These are phyloP conservation scores for Coregonus ussuriensis DNA, from an alignment of 2,797 vertebrate genomes.

Conservation along the genomic window DNA sequence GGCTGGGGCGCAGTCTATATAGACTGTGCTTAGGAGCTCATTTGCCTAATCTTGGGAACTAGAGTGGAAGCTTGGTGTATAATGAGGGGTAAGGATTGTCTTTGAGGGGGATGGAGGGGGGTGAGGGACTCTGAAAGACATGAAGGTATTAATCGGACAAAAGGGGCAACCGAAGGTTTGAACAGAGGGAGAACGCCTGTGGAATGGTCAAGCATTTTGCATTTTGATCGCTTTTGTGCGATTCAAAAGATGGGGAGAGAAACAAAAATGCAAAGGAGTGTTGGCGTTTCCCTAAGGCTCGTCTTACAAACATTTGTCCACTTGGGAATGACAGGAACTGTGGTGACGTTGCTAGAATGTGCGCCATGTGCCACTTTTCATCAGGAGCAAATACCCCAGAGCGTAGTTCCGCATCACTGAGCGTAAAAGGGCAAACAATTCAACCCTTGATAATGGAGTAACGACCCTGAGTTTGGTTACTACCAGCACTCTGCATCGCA, in stretches of 20 bases:
- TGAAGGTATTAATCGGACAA: slow-evolving; percentile 82
- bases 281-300: slow-evolving; percentile 57
- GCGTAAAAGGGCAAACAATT: slow-evolving; percentile 29
- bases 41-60: slow-evolving; percentile 88
- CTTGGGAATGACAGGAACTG: slow-evolving; percentile 32
- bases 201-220: slow-evolving; percentile 77
- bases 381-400: slow-evolving; percentile 33
- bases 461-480: slow-evolving; percentile 1
- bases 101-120: slow-evolving; percentile 58
- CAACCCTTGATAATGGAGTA: slow-evolving; percentile 26
- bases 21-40: slow-evolving; percentile 75
- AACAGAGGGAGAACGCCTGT: slow-evolving; percentile 68
- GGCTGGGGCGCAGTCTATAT: slow-evolving; percentile 61
- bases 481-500: slow-evolving; percentile 22
- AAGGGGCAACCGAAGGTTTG: slow-evolving; percentile 74
- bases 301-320: slow-evolving; percentile 52
- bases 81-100: slow-evolving; percentile 78
- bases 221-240: slow-evolving; percentile 73
- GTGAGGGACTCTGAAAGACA: slow-evolving; percentile 72
- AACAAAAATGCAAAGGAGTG: slow-evolving; percentile 38
- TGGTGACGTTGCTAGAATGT: slow-evolving; percentile 28
- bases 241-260: slow-evolving; percentile 53
- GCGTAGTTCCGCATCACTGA: slow-evolving; percentile 41
- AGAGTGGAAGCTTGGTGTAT: slow-evolving; percentile 81
- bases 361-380: slow-evolving; percentile 40